phyloP scores from a whole-genome alignment of 2,113 vertebrate species.

The Rhabdornis inornatus region DNA sequence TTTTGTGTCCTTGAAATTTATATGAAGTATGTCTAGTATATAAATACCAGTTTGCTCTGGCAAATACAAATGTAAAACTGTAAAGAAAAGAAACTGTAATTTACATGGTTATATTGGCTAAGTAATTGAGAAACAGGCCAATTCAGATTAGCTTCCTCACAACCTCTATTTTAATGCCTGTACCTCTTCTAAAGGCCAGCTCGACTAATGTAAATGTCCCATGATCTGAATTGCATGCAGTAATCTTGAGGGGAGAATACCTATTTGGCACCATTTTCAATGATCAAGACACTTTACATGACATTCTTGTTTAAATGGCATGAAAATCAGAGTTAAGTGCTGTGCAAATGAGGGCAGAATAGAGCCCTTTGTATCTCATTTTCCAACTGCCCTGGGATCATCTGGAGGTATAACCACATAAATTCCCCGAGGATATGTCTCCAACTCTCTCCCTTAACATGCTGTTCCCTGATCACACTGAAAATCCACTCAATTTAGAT shows the following conservation, averaged over 20 bases:
- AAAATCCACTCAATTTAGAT: constrained; percentile 41
- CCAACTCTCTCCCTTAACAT: neutral
- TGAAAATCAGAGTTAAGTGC: constrained; percentile 40
- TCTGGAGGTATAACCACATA: constrained; percentile 55
- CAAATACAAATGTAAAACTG: neutral
- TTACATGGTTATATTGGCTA: neutral
- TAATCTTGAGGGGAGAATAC: neutral
- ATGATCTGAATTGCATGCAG: neutral
- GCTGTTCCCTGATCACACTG: neutral
- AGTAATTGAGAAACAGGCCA: neutral
- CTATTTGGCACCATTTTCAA: neutral
- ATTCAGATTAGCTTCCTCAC: neutral
- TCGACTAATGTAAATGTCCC: neutral
- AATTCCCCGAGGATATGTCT: neutral
- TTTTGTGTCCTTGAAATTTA: neutral
- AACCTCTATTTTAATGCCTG: neutral
- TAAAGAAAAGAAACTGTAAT: neutral
- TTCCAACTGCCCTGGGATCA: constrained; percentile 34
- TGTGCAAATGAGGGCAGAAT: constrained; percentile 50
- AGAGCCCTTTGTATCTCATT: constrained; percentile 44
- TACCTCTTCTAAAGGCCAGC: neutral
- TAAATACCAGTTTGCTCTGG: neutral
- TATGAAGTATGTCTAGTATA: neutral
- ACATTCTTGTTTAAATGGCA: constrained; percentile 41
- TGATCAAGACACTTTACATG: neutral